Evolutionary conservation across 2,113 vertebrate genomes (phyloP).

Genomic region (Mobula hypostoma): DNA sequence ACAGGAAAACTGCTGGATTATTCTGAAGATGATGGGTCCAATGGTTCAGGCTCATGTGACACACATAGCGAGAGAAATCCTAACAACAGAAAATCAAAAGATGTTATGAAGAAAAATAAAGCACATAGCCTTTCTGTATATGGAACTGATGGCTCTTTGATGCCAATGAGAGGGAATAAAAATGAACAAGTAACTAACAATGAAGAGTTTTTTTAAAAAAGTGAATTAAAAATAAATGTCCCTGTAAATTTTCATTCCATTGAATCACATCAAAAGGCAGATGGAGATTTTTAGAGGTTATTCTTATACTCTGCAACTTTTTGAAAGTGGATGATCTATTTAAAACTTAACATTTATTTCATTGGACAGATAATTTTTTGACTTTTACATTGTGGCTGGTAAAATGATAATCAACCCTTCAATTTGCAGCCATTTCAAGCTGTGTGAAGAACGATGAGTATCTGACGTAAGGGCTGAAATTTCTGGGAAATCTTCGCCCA

Average conservation of each 20-base stretch:
- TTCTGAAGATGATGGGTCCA: not conserved
- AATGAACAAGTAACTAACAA: not conserved
- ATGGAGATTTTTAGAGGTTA: not conserved
- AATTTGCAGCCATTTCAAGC: not conserved
- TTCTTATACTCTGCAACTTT: not conserved
- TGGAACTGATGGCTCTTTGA: not conserved
- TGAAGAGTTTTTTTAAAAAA: not conserved
- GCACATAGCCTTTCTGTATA: not conserved
- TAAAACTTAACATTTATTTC: constrained; percentile 3
- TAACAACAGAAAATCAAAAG: not conserved
- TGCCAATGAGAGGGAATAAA: no score
- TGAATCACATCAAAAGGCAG: not conserved
- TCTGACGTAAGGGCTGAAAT: not conserved
- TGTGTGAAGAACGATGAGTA: not conserved
- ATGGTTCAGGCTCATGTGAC: not conserved
- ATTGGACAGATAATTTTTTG: not conserved
- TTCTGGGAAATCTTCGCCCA: not conserved
- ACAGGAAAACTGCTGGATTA: not conserved
- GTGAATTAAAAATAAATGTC: not conserved
- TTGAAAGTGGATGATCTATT: not conserved
- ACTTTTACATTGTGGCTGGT: not conserved
- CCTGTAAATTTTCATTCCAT: not conserved
- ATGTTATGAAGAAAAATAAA: not conserved
- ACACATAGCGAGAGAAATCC: not conserved
- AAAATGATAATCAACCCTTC: not conserved